Conservation (phyloP, 2,888 invertebrate species). For the Xestobium rufovillosum region DNA sequence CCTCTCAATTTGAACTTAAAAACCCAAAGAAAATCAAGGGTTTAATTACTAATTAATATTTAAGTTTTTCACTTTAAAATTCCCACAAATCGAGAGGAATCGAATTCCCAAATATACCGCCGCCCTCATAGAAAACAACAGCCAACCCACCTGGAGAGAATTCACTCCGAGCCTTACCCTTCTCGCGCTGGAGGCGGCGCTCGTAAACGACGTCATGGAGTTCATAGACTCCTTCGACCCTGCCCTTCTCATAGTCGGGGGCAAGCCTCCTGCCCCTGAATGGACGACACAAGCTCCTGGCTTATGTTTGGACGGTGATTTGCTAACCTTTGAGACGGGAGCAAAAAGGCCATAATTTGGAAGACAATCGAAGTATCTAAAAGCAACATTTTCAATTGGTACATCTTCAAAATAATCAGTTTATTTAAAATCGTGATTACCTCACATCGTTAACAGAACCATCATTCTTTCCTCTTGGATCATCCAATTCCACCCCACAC, state of each 20-base stretch:
- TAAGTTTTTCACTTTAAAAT: constrained; percentile 6
- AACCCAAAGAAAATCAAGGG: too few species aligned
- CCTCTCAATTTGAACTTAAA: too few species aligned
- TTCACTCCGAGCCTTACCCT: constrained; percentile 75
- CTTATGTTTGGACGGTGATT: constrained; percentile 69
- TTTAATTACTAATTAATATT: too few species aligned
- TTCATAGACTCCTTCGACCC: constrained; percentile 83
- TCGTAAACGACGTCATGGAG: constrained; percentile 43
- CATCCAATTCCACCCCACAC: constrained; percentile 94
- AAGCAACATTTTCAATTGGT: constrained; percentile 12
- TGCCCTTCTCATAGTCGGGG: constrained; percentile 52
- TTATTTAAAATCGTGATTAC: constrained; percentile 43
- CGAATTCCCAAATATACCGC: too few species aligned
- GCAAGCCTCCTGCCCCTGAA: constrained; percentile 40
- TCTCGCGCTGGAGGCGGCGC: constrained; percentile 48
- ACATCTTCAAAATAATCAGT: background rate
- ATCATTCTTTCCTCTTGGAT: constrained; percentile 91
- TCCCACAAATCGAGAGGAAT: too few species aligned
- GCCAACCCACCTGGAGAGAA: constrained; percentile 46
- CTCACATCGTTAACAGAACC: constrained; percentile 88
- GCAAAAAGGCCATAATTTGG: constrained; percentile 91
- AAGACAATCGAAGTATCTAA: constrained; percentile 88
- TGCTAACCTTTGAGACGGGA: constrained; percentile 81
- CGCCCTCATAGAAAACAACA: background rate
- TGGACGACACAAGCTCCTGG: constrained; percentile 57